Base-by-base conservation (phyloP, 2,888 invertebrate genomes). In the Poecilus cupreus region DNA sequence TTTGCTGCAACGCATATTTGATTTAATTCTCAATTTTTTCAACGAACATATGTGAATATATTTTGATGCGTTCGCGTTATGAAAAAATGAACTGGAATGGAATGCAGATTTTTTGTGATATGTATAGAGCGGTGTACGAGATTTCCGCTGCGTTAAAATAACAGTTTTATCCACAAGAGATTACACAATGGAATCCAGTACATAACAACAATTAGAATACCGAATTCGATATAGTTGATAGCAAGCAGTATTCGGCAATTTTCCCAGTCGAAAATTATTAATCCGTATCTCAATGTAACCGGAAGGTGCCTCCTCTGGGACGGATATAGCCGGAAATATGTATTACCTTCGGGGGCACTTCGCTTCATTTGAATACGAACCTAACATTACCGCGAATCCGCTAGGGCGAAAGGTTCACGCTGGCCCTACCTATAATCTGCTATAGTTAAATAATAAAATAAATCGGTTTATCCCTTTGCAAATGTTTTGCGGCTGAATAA, bases 371-470 rank as follows among this genome's bases (percentile, higher is more conserved):
- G 68, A 68, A 68, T 68, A 43, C 43, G 43, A 68, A 68, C 37
- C 68, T 39, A 39, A 68, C 20, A 68, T 68, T 68, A 68, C 39
- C 39, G 16, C 10, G 60, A n/a, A 60, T 24, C 11, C 60, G 68
- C 32, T 39, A 37, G 68, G 43, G 68, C 37, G 8, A 2, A 68
- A 18, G 68, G 43, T 20, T 32, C 64, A 24, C 64, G 64, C 26
- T 57, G 24, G 18, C 3, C 32, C 49, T 49, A 18, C 20, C 54
- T 60, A 68, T 68, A 68, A 68, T 68, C 68, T 39, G 20, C 39
- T 68, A 68, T 68, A 39, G 68, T 68, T 68, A 68, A 68, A 43
- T 68, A 68, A 68, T 68, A 68, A 68, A 68, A 68, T 68, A 68
- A 68, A 68, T 68, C 68, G 68, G 68, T 60, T 60, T 60, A 60